A percentile compares a stretch with the other conserved stretches of the same genome.
These are phyloP conservation scores for Pitta sordida DNA, from an alignment of 2,113 vertebrate species.

Conservation along the genomic window DNA sequence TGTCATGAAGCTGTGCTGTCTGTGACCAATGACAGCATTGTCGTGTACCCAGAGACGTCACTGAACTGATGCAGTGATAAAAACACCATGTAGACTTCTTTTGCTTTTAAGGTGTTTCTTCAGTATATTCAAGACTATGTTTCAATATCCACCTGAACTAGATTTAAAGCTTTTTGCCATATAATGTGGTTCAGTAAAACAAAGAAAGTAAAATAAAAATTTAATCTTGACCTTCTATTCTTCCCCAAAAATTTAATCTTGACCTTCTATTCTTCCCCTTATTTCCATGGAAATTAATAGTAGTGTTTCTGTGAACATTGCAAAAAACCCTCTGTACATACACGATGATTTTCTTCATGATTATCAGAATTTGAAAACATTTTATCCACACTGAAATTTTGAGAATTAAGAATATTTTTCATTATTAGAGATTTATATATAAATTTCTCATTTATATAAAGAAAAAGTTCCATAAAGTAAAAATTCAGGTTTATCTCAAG, in stretches of 20 bases:
- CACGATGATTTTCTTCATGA: neutral
- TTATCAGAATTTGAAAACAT: neutral
- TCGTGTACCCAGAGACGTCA: fast-evolving
- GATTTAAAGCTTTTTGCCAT: neutral
- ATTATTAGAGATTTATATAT: neutral
- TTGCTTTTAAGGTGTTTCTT: neutral
- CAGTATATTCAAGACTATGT: neutral
- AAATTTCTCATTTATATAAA: neutral
- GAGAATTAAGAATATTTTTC: neutral
- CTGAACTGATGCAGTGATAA: neutral
- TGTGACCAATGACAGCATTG: neutral
- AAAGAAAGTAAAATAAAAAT: neutral
- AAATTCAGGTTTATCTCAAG: neutral
- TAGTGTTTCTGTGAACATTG: neutral
- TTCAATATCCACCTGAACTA: neutral
- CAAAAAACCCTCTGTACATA: neutral
- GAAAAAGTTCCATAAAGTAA: neutral
- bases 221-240: too few relatives aligned
- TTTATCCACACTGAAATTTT: neutral
- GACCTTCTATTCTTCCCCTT: neutral
- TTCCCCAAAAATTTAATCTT: neutral
- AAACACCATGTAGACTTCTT: fast-evolving
- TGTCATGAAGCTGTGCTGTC: neutral
- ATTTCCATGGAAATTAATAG: neutral
- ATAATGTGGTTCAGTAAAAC: neutral